A percentile compares a stretch with the other conserved stretches of the same genome.
Conservation (phyloP, 2,888 invertebrate species). For the Acronicta alni region DNA sequence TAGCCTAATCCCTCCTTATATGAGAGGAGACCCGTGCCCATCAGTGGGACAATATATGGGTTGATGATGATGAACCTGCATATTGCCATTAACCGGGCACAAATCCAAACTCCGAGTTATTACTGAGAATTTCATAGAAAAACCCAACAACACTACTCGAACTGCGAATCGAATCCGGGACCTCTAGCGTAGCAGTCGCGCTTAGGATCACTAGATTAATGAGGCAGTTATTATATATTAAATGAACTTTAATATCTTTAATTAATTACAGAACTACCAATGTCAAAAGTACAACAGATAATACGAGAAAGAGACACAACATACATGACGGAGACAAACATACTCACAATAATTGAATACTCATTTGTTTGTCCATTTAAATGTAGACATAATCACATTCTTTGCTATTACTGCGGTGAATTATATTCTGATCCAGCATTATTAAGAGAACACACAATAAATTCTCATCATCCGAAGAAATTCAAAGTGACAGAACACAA, state of each 20-base stretch:
- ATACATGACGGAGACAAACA: constrained; percentile 80
- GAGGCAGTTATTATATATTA: no score
- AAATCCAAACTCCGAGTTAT: no score
- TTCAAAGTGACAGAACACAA: constrained; percentile 80
- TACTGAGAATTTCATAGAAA: no score
- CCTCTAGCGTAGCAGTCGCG: no score
- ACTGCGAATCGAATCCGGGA: no score
- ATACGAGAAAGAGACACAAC: constrained; percentile 79
- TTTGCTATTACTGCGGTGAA: constrained; percentile 81
- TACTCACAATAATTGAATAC: constrained; percentile 77
- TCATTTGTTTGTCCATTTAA: constrained; percentile 82
- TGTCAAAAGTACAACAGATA: constrained; percentile 77
- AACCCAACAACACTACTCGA: no score
- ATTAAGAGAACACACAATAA: constrained; percentile 68
- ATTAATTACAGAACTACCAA: constrained; percentile 67
- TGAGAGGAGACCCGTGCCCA: no score
- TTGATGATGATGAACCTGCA: no score
- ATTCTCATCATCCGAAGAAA: constrained; percentile 71
- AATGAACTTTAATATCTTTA: neutral
- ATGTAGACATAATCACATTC: constrained; percentile 79
- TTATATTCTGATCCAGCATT: constrained; percentile 67
- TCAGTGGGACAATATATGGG: no score
- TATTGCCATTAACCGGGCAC: no score
- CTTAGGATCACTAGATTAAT: no score
- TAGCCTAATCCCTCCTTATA: no score